These are phyloP conservation scores for Antheraea mylitta DNA, from an alignment of 1,140 invertebrate genomes.

Conservation along the genomic window DNA sequence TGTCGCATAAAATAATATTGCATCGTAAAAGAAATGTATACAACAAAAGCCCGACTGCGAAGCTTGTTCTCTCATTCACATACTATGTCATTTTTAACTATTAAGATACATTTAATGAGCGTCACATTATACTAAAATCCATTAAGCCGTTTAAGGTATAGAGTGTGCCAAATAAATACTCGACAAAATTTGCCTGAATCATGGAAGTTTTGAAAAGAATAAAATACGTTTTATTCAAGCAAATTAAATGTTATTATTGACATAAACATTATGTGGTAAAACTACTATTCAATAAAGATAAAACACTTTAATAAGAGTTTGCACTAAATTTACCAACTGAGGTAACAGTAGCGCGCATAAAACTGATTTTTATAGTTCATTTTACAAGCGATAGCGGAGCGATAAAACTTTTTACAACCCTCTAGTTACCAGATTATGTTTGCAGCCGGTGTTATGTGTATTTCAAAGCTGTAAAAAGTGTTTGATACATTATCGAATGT, in stretches of 20 bases:
- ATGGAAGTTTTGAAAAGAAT: no score
- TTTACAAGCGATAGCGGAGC: constrained; percentile 27
- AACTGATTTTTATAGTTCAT: constrained; percentile 32
- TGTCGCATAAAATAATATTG: no score
- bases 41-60: no score
- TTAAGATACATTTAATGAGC: no score
- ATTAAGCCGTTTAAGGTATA: no score
- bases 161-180: no score
- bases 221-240: no score
- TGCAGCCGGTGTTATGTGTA: constrained; percentile 19
- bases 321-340: background rate
- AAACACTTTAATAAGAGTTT: background rate
- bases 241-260: background rate
- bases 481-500: constrained; percentile 21
- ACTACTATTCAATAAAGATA: background rate
- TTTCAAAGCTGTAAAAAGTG: constrained; percentile 14
- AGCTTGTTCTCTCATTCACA: no score
- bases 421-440: constrained; percentile 8
- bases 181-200: no score
- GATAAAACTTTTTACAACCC: constrained; percentile 24
- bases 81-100: no score
- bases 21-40: no score
- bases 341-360: constrained; percentile 22
- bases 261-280: background rate
- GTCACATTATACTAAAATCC: no score